These are phyloP conservation scores for Archaeoteleia sp. DNA, from an alignment of 2,888 invertebrate genomes.

Conservation along the genomic window DNA sequence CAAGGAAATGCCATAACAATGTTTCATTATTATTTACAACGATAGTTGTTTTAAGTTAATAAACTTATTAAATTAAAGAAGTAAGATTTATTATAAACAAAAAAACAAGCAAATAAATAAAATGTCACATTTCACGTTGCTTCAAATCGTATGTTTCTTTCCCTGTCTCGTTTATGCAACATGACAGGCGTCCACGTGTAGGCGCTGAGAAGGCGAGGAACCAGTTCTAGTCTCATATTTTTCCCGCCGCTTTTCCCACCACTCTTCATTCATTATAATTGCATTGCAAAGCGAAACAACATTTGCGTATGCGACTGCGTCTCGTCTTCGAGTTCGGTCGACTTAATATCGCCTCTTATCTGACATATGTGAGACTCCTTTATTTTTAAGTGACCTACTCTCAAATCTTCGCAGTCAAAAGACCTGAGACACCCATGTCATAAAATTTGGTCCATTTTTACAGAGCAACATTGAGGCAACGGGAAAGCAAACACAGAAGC, in stretches of 20 bases:
- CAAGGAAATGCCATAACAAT: too few relatives aligned
- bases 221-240: constrained; percentile 40
- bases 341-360: constrained; percentile 12
- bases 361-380: constrained; percentile 12
- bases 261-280: constrained; percentile 25
- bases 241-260: constrained; percentile 36
- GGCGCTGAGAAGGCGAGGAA: constrained; percentile 47
- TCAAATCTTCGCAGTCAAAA: constrained; percentile 14
- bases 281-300: constrained; percentile 19
- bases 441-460: constrained; percentile 14
- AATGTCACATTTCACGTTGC: constrained; percentile 20
- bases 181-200: constrained; percentile 37
- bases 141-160: constrained; percentile 15
- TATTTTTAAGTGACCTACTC: constrained; percentile 26
- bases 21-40: too few relatives aligned
- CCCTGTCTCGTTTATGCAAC: constrained; percentile 33
- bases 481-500: too few relatives aligned
- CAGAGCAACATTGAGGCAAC: too few relatives aligned
- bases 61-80: too few relatives aligned
- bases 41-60: too few relatives aligned
- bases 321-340: constrained; percentile 15
- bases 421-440: constrained; percentile 15
- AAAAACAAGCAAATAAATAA: neutral
- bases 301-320: constrained; percentile 7
- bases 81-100: neutral